Evolutionary conservation across 2,888 invertebrate genomes (phyloP).

Genomic region (Xestobium rufovillosum): DNA sequence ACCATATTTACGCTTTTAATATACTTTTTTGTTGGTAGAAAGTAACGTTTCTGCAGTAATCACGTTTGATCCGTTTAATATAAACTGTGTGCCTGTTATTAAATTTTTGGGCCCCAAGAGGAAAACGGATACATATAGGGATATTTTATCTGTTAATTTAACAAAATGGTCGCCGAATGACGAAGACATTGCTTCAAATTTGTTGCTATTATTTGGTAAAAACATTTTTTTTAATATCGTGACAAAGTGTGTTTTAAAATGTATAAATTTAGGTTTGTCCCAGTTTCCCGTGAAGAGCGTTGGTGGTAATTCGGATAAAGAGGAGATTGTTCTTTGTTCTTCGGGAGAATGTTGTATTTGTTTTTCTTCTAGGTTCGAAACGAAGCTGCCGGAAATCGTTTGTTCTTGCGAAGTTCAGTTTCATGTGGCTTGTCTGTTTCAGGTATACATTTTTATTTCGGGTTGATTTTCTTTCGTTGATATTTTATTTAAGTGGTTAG

Average conservation of each 20-base stretch:
- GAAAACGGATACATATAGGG: slow-evolving; percentile 29
- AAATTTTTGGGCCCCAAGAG: slow-evolving; percentile 41
- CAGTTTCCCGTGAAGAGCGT: slow-evolving; percentile 6
- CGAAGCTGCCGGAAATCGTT: slow-evolving; percentile 38
- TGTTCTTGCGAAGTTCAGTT: slow-evolving; percentile 40
- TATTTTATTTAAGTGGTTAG: slow-evolving; percentile 34
- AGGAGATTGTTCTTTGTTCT: slow-evolving; percentile 32
- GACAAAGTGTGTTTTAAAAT: slow-evolving; percentile 4
- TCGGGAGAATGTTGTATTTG: slow-evolving; percentile 42
- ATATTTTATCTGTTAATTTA: slow-evolving; percentile 34
- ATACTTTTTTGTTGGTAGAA: slow-evolving; percentile 27
- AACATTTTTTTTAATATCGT: slow-evolving; percentile 1
- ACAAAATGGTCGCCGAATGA: slow-evolving; percentile 36
- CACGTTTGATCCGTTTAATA: slow-evolving; percentile 36
- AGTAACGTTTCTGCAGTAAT: slow-evolving; percentile 39
- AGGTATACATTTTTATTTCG: slow-evolving; percentile 34
- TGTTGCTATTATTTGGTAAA: slow-evolving; percentile 37
- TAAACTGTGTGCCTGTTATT: slow-evolving; percentile 35
- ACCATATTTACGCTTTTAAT: slow-evolving; percentile 6
- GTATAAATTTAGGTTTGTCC: slow-evolving; percentile 2
- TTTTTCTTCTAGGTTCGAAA: slow-evolving; percentile 36
- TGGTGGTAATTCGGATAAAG: slow-evolving; percentile 25
- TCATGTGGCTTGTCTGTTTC: slow-evolving; percentile 41
- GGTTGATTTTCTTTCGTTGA: too few species aligned
- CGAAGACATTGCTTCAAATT: slow-evolving; percentile 32